Evolutionary conservation across 2,888 invertebrate genomes (phyloP).

Genomic region (Cyrtodaria siliqua): DNA sequence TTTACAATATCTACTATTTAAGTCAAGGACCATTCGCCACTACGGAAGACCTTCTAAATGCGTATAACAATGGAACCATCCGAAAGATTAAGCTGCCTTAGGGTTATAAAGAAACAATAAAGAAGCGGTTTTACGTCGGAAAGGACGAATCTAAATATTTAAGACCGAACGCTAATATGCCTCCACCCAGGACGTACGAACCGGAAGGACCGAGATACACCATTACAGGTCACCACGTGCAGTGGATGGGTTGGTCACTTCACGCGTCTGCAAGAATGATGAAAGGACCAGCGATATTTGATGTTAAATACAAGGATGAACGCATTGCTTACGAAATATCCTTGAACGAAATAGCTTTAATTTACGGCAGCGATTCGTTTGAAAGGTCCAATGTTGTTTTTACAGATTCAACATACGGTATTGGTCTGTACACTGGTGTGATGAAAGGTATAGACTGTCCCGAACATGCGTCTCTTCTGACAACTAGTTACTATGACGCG

Average conservation of each 20-base stretch:
- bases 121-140: slow-evolving; percentile 37
- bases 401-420: slow-evolving; percentile 59
- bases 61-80: slow-evolving; percentile 37
- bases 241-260: slow-evolving; percentile 73
- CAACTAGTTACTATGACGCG: slow-evolving; percentile 24
- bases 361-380: slow-evolving; percentile 62
- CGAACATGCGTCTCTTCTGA: slow-evolving; percentile 61
- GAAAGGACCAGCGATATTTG: slow-evolving; percentile 57
- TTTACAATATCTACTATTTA: slow-evolving; percentile 51
- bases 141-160: slow-evolving; percentile 14
- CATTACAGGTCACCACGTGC: slow-evolving; percentile 60
- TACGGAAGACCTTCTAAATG: slow-evolving; percentile 30
- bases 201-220: slow-evolving; percentile 68
- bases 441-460: slow-evolving; percentile 70
- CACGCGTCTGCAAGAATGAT: slow-evolving; percentile 59
- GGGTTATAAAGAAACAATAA: slow-evolving; percentile 38
- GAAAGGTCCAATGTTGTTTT: slow-evolving; percentile 59
- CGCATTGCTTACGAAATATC: slow-evolving; percentile 72
- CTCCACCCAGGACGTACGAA: slow-evolving; percentile 60
- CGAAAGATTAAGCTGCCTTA: slow-evolving; percentile 45
- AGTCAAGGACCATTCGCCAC: slow-evolving; percentile 62
- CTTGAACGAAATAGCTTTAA: slow-evolving; percentile 61
- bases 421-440: slow-evolving; percentile 55
- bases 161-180: slow-evolving; percentile 46
- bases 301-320: slow-evolving; percentile 66